Base-by-base conservation (phyloP, 2,888 invertebrate genomes). In the Caenorhabditis parvicauda region DNA sequence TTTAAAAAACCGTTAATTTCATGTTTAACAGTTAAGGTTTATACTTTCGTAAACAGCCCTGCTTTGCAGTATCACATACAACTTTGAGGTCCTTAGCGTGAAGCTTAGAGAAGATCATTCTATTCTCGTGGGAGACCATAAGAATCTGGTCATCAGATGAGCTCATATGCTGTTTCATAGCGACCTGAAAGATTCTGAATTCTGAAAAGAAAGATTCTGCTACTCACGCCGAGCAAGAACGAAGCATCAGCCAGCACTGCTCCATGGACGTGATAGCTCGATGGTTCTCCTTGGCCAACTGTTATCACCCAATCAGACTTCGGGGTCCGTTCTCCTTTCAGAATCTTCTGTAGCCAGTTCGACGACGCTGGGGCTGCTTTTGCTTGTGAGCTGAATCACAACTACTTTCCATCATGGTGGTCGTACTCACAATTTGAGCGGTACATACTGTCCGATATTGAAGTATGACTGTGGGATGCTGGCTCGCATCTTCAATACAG, bases 121-220 rank as follows among this genome's bases (percentile, higher is more conserved):
- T 63, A 35, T 68, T 63, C 43, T 68, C 68, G 41, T 61, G 59
- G 3, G 68, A 63, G 7, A 65, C 57, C 68, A 65, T 68, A n/a
- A 65, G 42, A 25, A 65, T 24, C n/a, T 35, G 19, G 39, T 38
- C 37, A 24, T 53, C 43, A 6, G 48, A 54, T 17, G 56, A 53
- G 28, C 54, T 54, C 59, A 59, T 64, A 29, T 64, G 63, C n/a
- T 37, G 56, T 6, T 42, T 24, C 12, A 63, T 37, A 5, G 63
- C 63, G 1, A 54, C 58, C 59, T 60, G 32, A 24, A 51, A 38
- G 28, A 2, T 12, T 2, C 3, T 24, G 9, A 2, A 50, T 17
- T 42, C 6, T 9, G 9, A 6, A 27, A 24, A 27, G 27, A 29
- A 42, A 6, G 27, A 4, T n/a, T 12, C n/a, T n/a, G 19, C 17